Evolutionary conservation across 2,113 vertebrate species (phyloP).

Genomic region (Motacilla alba): DNA sequence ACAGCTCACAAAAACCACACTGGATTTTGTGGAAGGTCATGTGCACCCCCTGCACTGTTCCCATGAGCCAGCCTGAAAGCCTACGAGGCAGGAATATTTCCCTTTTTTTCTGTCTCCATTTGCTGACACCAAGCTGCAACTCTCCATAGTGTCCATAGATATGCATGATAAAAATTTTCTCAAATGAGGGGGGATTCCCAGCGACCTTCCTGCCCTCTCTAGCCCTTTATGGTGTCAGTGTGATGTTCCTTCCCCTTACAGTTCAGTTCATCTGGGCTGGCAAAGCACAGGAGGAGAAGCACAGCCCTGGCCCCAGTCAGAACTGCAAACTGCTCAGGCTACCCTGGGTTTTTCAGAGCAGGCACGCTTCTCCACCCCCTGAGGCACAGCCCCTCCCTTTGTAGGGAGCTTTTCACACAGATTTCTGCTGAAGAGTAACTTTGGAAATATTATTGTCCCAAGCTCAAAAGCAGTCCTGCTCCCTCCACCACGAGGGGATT

Average conservation of each 20-base stretch:
- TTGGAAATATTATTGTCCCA: neutral
- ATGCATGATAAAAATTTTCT: neutral
- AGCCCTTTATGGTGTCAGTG: neutral
- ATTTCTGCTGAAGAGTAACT: neutral
- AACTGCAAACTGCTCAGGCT: neutral
- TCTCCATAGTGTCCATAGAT: neutral
- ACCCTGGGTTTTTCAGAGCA: neutral
- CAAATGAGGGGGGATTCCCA: neutral
- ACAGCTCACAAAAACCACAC: neutral
- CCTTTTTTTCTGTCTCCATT: neutral
- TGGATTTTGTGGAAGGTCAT: neutral
- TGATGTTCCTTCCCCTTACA: neutral
- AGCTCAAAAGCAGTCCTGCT: neutral
- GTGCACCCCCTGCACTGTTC: neutral
- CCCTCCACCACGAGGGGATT: neutral
- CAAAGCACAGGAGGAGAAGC: neutral
- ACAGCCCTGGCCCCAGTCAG: fast-evolving
- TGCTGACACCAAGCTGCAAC: neutral
- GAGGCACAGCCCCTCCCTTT: neutral
- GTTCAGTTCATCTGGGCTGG: neutral
- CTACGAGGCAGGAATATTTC: neutral
- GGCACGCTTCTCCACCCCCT: neutral
- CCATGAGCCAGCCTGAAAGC: neutral
- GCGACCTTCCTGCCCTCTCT: neutral
- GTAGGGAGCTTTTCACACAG: neutral